Conservation (phyloP, 2,888 invertebrate genomes). For the Acleris laterana region DNA sequence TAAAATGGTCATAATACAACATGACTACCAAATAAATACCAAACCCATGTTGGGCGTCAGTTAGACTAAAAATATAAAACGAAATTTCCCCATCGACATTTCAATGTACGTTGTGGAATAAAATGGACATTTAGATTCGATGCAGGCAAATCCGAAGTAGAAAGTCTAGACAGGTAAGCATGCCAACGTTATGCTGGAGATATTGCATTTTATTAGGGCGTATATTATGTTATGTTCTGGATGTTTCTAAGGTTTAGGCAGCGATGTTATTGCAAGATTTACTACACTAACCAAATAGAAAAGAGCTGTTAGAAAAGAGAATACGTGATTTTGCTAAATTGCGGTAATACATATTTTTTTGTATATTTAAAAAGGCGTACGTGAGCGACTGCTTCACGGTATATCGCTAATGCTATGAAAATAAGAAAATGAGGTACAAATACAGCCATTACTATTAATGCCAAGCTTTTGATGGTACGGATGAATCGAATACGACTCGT, state of each 20-base stretch:
- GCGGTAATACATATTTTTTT: too few species aligned
- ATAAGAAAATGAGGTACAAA: too few species aligned
- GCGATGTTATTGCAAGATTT: background rate
- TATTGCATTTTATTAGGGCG: slow-evolving; percentile 12
- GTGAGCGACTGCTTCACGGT: too few species aligned
- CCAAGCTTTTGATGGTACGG: too few species aligned
- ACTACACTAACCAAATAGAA: background rate
- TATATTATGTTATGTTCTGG: background rate
- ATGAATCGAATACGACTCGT: too few species aligned
- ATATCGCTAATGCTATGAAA: too few species aligned
- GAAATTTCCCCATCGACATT: slow-evolving; percentile 7
- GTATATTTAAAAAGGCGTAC: too few species aligned
- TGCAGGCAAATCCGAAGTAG: slow-evolving; percentile 19
- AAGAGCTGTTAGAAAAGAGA: background rate
- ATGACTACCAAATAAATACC: background rate
- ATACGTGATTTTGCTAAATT: too few species aligned
- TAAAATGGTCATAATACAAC: background rate
- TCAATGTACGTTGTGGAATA: slow-evolving; percentile 15
- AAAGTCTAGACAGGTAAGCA: slow-evolving; percentile 26
- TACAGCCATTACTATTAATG: too few species aligned
- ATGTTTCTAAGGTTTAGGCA: background rate
- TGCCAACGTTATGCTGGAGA: background rate
- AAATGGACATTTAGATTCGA: slow-evolving; percentile 27
- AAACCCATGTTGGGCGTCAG: background rate
- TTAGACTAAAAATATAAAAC: slow-evolving; percentile 16